Evolutionary conservation across 2,888 invertebrate species (phyloP).

Genomic region (Danaus chrysippus): DNA sequence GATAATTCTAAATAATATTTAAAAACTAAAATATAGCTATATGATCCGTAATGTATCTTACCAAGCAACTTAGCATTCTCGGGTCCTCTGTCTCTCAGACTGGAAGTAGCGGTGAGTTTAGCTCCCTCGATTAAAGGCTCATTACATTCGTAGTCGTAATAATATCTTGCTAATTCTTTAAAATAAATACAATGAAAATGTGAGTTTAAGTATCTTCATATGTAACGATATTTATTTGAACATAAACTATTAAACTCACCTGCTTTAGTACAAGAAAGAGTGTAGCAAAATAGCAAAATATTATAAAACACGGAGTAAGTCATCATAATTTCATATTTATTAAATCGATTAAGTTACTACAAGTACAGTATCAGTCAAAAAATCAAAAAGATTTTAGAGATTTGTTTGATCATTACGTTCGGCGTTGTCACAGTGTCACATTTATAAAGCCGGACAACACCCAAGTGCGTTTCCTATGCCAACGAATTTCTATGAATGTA

Average conservation of each 20-base stretch:
- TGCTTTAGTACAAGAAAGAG: conserved; percentile 57
- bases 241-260: conserved; percentile 47
- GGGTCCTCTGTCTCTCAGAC: conserved; percentile 89
- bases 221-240: conserved; percentile 1
- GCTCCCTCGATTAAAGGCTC: conserved; percentile 86
- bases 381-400: conserved; percentile 54
- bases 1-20: conserved; percentile 11
- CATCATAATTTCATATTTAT: conserved; percentile 74
- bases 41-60: conserved; percentile 65
- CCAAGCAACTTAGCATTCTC: conserved; percentile 91
- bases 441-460: conserved; percentile 67
- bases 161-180: conserved; percentile 66
- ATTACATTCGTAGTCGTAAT: conserved; percentile 85
- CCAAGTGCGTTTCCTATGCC: conserved; percentile 45
- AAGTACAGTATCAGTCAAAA: conserved; percentile 47
- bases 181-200: conserved; percentile 26
- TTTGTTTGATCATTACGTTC: conserved; percentile 72
- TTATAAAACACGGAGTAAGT: conserved; percentile 63
- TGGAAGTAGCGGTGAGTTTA: conserved; percentile 88
- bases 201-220: neutral
- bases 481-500: conserved; percentile 6
- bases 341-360: conserved; percentile 28
- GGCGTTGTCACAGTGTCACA: conserved; percentile 52
- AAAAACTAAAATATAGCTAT: neutral
- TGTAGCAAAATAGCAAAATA: conserved; percentile 65